Base-by-base conservation (phyloP, 2,797 vertebrate species). In the Sebastes matsubarae region DNA sequence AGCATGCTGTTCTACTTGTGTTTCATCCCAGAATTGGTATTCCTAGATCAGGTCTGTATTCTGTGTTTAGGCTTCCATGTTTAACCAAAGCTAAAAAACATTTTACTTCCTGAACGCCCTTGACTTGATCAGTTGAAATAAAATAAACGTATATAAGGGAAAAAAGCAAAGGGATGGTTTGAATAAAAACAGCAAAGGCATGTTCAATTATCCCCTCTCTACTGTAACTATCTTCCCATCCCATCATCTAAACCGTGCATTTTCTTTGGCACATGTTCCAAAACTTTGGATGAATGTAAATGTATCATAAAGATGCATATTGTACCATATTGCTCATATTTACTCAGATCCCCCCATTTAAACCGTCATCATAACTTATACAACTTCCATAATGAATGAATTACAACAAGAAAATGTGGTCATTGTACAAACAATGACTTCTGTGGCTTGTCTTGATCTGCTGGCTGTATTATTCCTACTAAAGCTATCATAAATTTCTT, bases 1-100 rank as follows among this genome's bases (percentile, higher is more conserved):
- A 75, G 52, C 70, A 79, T 89, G 81, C 89, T 83, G 86, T 61
- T 83, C 82, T 81, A 55, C 87, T 92, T 72, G 79, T 34, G 76
- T 90, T 94, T 90, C 83, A 64, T 70, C 74, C 68, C 72, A 88
- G 88, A 91, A 68, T 58, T 72, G 57, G 64, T 66, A 5, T 72
- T 72, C 9, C 73, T 83, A 91, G 88, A 92, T 64, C 7, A 2
- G 32, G 4, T 61, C 16, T 38, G 2, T 24, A 1, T 57, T 61
- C 13, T 38, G 2, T 27, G 1, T 57, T 60, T 16, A 20, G n/a
- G 3, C n/a, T 50, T 5, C 22, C 24, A 7, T 27, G 1, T 29
- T 18, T 22, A 1, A 59, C n/a, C 24, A 13, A 57, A 67, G 6
- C 32, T 25, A 6, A 57, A 29, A 29, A 24, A 8, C 32, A 9